These are phyloP conservation scores for Odontesthes bonariensis DNA, from an alignment of 2,113 vertebrate species.

Conservation along the genomic window DNA sequence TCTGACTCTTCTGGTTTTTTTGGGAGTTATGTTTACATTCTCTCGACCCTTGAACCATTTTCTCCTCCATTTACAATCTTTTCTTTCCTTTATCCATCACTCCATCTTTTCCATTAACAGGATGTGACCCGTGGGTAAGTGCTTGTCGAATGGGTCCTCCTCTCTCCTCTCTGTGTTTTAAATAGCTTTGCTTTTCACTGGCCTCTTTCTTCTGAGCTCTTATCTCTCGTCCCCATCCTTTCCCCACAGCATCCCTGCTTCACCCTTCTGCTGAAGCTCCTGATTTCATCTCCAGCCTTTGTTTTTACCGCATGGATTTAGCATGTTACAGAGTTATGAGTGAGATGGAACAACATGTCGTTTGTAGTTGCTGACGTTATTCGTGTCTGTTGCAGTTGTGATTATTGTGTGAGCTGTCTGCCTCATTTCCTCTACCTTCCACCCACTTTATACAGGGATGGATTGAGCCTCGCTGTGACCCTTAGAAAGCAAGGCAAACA, in stretches of 20 bases:
- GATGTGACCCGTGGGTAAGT: slow-evolving; percentile 66
- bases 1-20: slow-evolving; percentile 28
- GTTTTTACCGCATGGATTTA: background rate
- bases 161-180: slow-evolving; percentile 61
- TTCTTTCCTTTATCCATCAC: slow-evolving; percentile 44
- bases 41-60: slow-evolving; percentile 30
- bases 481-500: background rate
- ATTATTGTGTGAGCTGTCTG: slow-evolving; percentile 19
- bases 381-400: slow-evolving; percentile 1
- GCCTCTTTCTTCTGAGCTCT: slow-evolving; percentile 53
- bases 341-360: slow-evolving; percentile 1
- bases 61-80: slow-evolving; percentile 34
- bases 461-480: background rate
- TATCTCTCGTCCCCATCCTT: slow-evolving; percentile 22
- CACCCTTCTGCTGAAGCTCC: background rate
- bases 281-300: background rate
- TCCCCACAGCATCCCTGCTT: background rate
- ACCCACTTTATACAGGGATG: background rate
- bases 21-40: slow-evolving; percentile 27
- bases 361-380: background rate
- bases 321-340: background rate
- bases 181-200: slow-evolving; percentile 65
- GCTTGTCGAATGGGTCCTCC: slow-evolving; percentile 50
- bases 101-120: slow-evolving; percentile 67
- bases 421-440: slow-evolving; percentile 8